Evolutionary conservation across 2,797 vertebrate species (phyloP), one percentile per base, ranked within the genome.

Genomic region (Vireo griseus): DNA sequence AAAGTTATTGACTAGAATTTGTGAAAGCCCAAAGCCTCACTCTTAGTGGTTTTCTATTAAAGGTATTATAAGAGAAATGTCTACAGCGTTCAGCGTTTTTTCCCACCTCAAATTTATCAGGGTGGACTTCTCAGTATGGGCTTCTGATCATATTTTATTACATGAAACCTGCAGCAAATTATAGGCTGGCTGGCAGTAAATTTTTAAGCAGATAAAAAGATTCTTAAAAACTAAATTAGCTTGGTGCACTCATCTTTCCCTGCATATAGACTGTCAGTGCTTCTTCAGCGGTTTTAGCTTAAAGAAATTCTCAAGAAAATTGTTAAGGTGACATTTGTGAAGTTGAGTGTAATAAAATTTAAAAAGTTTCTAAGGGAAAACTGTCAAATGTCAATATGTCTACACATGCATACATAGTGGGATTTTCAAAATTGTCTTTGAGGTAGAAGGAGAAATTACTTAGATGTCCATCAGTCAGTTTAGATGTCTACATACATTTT

Each of bases 141-240:
- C 2, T 47, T 54, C 59, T 96, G 92, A 94, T 94, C 29, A 50
- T 40, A 71, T 83, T 89, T 92, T 62, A 82, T 78, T 89, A 69
- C 17, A 59, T 42, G 16, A 94, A 94, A 94, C 39, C 28, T 79
- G 10, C 54, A 86, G 42, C 69, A 69, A 96, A 85, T 94, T 94
- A 44, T 82, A 91, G 86, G 21, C 58, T 92, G 22, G 6, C 2
- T 69, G 79, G 67, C 45, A 90, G 57, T 59, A 95, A 92, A 45
- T 39, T 81, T 50, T 66, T 86, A 75, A 66, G 37, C 37, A 84
- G 16, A n/a, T 67, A 65, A 80, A 42, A 67, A 67, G 40, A 26
- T 18, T 9, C 33, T 55, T 35, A 69, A 47, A 35, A 39, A 44
- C 26, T 71, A 79, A 95, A 83, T 51, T 72, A 80, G 2, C 44